Conservation (phyloP, 2,113 vertebrate species). For the Fregetta grallaria region DNA sequence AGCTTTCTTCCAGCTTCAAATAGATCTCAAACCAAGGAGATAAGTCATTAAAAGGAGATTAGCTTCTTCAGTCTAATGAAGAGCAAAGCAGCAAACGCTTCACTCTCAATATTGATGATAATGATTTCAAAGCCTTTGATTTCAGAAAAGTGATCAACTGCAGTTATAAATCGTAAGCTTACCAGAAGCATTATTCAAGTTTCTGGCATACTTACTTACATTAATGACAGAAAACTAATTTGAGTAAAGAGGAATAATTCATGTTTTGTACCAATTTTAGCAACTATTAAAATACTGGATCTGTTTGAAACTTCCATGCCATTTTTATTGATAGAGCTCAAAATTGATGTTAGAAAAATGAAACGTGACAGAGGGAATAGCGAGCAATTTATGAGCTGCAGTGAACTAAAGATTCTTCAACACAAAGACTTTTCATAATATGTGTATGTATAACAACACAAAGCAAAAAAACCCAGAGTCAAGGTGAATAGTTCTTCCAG, state of each 20-base stretch:
- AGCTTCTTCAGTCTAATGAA: not conserved
- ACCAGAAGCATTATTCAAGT: not conserved
- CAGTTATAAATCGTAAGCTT: not conserved
- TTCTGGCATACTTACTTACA: not conserved
- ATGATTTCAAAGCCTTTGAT: not conserved
- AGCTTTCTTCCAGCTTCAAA: not conserved
- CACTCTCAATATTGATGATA: not conserved
- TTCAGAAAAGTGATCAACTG: not conserved
- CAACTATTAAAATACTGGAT: not conserved
- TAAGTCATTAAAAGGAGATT: slow-evolving; percentile 7
- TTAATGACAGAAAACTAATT: not conserved
- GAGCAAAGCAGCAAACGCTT: not conserved
- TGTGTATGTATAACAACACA: not conserved
- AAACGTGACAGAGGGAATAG: not conserved
- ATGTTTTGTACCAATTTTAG: not conserved
- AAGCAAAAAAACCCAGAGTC: not conserved
- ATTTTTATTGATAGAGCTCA: not conserved
- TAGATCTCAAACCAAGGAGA: not conserved
- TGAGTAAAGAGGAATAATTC: not conserved
- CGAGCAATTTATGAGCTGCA: not conserved
- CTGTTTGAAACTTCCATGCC: not conserved
- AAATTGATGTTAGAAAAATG: not conserved
- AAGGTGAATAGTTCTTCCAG: not conserved
- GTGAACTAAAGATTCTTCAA: not conserved
- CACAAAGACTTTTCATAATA: not conserved